Percentiles rank a stretch among this genome's conserved stretches.
These are phyloP conservation scores for Gadopsis marmoratus DNA, from an alignment of 2,797 vertebrate species.

Conservation along the genomic window DNA sequence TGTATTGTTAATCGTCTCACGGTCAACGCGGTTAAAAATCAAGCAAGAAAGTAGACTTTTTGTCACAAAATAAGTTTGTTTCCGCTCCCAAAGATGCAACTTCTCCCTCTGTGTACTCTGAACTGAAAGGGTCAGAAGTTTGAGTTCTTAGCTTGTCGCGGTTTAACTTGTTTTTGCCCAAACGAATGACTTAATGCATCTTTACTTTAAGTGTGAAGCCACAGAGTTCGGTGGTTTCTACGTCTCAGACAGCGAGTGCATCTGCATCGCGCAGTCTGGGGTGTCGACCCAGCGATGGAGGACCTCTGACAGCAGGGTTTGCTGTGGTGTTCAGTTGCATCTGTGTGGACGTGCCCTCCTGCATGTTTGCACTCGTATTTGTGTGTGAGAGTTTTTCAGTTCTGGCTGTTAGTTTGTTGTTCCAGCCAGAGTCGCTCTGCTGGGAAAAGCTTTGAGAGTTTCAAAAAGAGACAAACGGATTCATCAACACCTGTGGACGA, in stretches of 20 bases:
- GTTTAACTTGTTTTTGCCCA: not conserved
- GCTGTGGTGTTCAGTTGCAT: not conserved
- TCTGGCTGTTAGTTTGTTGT: not conserved
- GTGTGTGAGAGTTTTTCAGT: constrained; percentile 8
- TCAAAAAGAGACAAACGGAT: not conserved
- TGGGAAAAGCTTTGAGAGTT: constrained; percentile 1
- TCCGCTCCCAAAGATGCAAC: not conserved
- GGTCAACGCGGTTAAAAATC: too few relatives aligned
- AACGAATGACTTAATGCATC: not conserved
- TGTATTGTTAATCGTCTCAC: not conserved
- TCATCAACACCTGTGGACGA: not conserved
- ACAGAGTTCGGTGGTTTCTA: not conserved
- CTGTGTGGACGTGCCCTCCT: not conserved
- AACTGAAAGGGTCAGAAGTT: not conserved
- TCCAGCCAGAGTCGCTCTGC: not conserved
- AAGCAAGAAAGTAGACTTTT: not conserved
- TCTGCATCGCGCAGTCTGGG: not conserved
- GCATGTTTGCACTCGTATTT: not conserved
- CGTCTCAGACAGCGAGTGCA: not conserved
- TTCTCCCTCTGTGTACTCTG: not conserved
- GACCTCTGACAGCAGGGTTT: not conserved
- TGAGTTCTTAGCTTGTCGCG: not conserved
- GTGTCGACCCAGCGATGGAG: not conserved
- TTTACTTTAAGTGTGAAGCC: not conserved
- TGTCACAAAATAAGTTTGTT: not conserved